Percentiles rank a stretch among this genome's conserved stretches.
These are phyloP conservation scores for Trissoscelio sp. DNA, from an alignment of 2,888 invertebrate genomes.

Conservation along the genomic window DNA sequence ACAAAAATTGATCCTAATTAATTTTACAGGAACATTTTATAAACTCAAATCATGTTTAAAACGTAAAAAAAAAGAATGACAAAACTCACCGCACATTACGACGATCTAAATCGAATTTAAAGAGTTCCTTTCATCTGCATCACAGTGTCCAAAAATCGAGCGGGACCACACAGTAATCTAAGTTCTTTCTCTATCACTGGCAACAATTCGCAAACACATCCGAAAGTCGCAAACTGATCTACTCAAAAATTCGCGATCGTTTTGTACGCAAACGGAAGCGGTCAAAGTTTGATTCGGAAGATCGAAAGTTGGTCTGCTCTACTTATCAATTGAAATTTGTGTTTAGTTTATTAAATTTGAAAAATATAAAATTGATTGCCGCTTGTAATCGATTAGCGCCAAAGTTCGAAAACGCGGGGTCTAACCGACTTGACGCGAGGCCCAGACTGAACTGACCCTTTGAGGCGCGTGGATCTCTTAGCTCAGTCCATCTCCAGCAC, in stretches of 20 bases:
- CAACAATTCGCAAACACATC: slow-evolving; percentile 37
- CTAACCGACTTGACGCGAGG: slow-evolving; percentile 65
- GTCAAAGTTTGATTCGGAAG: slow-evolving; percentile 29
- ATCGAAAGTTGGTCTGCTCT: slow-evolving; percentile 19
- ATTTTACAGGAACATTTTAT: too few relatives aligned
- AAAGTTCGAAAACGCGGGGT: slow-evolving; percentile 29
- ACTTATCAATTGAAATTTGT: too few relatives aligned
- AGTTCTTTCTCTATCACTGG: slow-evolving; percentile 23
- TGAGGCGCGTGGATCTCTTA: slow-evolving; percentile 54
- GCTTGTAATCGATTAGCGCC: background rate
- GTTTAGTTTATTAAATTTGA: background rate
- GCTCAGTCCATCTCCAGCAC: slow-evolving; percentile 56
- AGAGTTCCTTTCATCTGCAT: slow-evolving; percentile 34
- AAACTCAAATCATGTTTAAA: too few relatives aligned
- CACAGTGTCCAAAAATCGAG: slow-evolving; percentile 1
- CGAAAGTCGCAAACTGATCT: slow-evolving; percentile 17
- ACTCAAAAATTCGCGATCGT: background rate
- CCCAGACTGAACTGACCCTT: slow-evolving; percentile 69
- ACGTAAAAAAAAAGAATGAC: too few relatives aligned
- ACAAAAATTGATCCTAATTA: too few relatives aligned
- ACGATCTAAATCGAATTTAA: background rate
- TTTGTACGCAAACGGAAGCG: slow-evolving; percentile 47
- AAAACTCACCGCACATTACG: slow-evolving; percentile 67
- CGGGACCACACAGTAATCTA: slow-evolving; percentile 28
- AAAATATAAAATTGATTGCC: background rate